Evolutionary conservation across 1,140 invertebrate species (phyloP), one percentile per base, ranked within the genome.

Genomic region (Trissolcus basalis): DNA sequence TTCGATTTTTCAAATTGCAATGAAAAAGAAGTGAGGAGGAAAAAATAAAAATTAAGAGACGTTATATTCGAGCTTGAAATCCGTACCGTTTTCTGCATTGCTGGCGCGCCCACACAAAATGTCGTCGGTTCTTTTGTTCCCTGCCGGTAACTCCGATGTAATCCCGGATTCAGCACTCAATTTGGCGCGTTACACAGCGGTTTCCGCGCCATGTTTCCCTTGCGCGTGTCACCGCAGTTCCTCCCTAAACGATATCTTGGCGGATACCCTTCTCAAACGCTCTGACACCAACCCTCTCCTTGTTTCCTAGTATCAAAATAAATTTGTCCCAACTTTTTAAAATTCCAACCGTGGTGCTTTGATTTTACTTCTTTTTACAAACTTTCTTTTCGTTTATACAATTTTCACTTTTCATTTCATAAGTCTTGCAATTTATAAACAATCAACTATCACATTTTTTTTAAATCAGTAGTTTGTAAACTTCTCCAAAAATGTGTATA

Each of bases 101-200:
- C 51, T 56, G 33, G 53, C 65, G 43, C 65, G 51, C 44, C 45
- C 59, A 68, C 63, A 69, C 69, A 70, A 76, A 70, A 70, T 70
- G 60, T 65, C 49, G 60, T 65, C 43, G 12, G 13, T 51, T 49
- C 54, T 65, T 76, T 70, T 58, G 53, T 68, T 67, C 65, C 65
- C 50, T 53, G 45, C 14, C 68, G 50, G 39, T 43, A 68, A 58
- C 55, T 27, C 44, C 71, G 58, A 41, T 80, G 80, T 88, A 88
- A 88, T 88, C 86, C 85, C 65, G 80, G 85, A 87, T 89, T 87
- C 86, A 86, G 85, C 86, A 87, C 87, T 89, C 86, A 88, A 89
- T 89, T 89, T 89, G 82, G 83, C 82, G 82, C 83, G 83, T 88
- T 88, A 87, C 84, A 84, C 85, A 81, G 86, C 82, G 85, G 83